These are phyloP conservation scores for Dicycla oo DNA, from an alignment of 2,888 invertebrate species.

Conservation along the genomic window DNA sequence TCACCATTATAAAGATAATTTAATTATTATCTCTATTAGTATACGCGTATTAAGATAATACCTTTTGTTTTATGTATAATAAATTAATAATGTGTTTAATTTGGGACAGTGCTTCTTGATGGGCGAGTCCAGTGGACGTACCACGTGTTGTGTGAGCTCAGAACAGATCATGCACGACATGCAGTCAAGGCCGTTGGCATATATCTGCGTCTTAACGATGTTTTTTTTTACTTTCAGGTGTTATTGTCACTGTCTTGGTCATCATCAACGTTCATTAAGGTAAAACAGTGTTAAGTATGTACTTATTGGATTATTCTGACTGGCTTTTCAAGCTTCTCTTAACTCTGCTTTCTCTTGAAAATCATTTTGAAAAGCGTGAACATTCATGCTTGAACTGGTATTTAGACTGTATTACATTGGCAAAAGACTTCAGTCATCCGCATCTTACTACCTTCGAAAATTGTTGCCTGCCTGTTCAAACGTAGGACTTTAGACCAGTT, in stretches of 20 bases:
- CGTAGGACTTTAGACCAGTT: background rate
- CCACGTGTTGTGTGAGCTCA: too few relatives aligned
- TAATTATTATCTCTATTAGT: too few relatives aligned
- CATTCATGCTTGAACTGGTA: background rate
- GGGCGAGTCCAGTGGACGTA: too few relatives aligned
- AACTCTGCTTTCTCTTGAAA: conserved; percentile 9
- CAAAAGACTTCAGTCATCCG: background rate
- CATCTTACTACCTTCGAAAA: background rate
- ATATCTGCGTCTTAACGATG: conserved; percentile 1
- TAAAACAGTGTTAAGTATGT: background rate
- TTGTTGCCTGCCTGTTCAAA: background rate
- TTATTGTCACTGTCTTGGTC: conserved; percentile 1
- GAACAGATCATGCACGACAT: too few relatives aligned
- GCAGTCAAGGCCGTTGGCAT: too few relatives aligned
- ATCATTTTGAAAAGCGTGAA: background rate
- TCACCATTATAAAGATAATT: too few relatives aligned
- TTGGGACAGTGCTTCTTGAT: too few relatives aligned
- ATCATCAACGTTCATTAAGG: background rate
- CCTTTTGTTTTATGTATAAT: too few relatives aligned
- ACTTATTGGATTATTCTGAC: background rate
- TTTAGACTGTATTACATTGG: background rate
- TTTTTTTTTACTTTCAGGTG: background rate
- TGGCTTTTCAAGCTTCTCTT: conserved; percentile 1
- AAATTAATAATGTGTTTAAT: too few relatives aligned
- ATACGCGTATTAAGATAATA: too few relatives aligned